Evolutionary conservation across 2,888 invertebrate species (phyloP).

Genomic region (Drosophila demipolita): DNA sequence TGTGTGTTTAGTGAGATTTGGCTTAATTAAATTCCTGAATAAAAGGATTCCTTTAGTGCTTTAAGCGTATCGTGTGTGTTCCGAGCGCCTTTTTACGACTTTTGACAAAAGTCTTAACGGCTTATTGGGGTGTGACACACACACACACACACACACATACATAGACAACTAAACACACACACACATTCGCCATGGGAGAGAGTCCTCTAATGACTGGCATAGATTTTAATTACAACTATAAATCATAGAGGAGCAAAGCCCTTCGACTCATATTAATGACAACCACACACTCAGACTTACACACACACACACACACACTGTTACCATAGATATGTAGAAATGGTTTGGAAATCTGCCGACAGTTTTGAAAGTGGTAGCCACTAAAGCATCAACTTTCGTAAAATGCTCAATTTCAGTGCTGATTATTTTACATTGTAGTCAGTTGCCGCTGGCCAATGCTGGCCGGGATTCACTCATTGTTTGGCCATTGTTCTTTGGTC

Average conservation of each 20-base stretch:
- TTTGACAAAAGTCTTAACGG: constrained; percentile 77
- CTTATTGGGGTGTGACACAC: constrained; percentile 50
- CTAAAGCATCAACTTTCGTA: constrained; percentile 29
- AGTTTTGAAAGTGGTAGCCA: constrained; percentile 20
- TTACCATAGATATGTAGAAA: neutral
- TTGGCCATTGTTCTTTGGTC: constrained; percentile 41
- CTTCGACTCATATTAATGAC: constrained; percentile 33
- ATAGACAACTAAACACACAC: neutral
- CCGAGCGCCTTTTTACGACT: constrained; percentile 55
- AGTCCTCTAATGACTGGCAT: constrained; percentile 38
- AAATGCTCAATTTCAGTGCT: constrained; percentile 30
- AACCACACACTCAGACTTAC: constrained; percentile 16
- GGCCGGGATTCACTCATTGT: constrained; percentile 34
- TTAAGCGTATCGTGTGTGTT: constrained; percentile 46
- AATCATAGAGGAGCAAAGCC: constrained; percentile 57
- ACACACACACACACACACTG: neutral
- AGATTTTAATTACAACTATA: constrained; percentile 77
- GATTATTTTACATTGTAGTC: constrained; percentile 43
- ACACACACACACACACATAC: constrained; percentile 13
- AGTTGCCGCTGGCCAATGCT: constrained; percentile 15
- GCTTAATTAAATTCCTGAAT: constrained; percentile 75
- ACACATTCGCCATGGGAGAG: neutral
- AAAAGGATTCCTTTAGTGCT: constrained; percentile 67
- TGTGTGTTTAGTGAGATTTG: constrained; percentile 70
- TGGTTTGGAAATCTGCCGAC: neutral